phyloP scores from a whole-genome alignment of 2,113 vertebrate genomes.

The Marmota flaviventris region DNA sequence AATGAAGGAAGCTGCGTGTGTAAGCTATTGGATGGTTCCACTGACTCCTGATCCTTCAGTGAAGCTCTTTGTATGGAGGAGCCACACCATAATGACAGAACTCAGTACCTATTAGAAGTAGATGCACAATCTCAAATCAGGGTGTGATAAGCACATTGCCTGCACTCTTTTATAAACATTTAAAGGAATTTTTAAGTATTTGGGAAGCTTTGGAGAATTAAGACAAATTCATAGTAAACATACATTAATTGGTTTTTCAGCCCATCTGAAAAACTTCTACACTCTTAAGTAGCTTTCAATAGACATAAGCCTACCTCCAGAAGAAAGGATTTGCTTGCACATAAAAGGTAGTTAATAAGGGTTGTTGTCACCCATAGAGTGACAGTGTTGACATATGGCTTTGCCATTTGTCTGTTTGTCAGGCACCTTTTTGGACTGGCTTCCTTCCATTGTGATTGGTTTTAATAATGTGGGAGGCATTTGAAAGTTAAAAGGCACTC shows the following conservation, averaged over 20 bases:
- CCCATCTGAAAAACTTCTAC: background rate
- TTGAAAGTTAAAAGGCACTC: background rate
- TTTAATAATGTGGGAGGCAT: background rate
- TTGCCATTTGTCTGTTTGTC: background rate
- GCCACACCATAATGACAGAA: background rate
- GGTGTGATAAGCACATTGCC: conserved; percentile 21
- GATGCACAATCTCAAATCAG: background rate
- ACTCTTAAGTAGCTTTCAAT: background rate
- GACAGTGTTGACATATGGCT: background rate
- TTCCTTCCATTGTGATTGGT: background rate
- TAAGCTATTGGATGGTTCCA: background rate
- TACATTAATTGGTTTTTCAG: background rate
- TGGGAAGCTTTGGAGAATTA: conserved; percentile 33
- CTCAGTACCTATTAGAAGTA: background rate
- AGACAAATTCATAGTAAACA: conserved; percentile 24
- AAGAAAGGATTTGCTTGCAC: background rate
- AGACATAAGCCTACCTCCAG: background rate
- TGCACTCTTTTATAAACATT: conserved; percentile 18
- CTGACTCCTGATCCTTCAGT: background rate
- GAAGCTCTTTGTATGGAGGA: background rate
- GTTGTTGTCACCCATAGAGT: background rate
- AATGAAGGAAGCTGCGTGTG: background rate
- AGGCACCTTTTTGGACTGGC: background rate
- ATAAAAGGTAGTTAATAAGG: background rate
- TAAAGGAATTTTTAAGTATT: conserved; percentile 39